phyloP scores from a whole-genome alignment of 2,797 vertebrate species.

The Danio albolineatus region DNA sequence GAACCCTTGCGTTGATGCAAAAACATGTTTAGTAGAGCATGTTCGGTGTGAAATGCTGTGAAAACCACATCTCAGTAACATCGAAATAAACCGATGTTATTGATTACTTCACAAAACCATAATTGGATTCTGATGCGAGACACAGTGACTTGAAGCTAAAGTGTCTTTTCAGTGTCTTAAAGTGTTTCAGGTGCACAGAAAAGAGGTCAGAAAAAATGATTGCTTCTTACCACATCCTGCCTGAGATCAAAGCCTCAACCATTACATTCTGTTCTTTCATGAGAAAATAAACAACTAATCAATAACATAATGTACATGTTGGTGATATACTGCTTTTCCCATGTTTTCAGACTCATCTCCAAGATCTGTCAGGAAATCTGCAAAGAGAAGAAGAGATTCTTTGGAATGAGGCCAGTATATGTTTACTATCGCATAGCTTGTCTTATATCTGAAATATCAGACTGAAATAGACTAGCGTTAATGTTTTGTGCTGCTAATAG shows the following conservation, averaged over 20 bases:
- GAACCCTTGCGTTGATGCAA: slow-evolving; percentile 47
- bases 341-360: slow-evolving; percentile 81
- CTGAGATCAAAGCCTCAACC: not conserved
- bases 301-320: too few species aligned
- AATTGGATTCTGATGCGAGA: not conserved
- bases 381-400: slow-evolving; percentile 84
- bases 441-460: not conserved
- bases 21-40: slow-evolving; percentile 1
- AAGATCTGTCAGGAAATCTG: slow-evolving; percentile 90
- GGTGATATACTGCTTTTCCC: slow-evolving; percentile 13
- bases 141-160: slow-evolving; percentile 7
- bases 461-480: too few species aligned
- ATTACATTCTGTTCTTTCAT: not conserved
- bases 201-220: slow-evolving; percentile 5
- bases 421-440: not conserved
- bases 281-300: too few species aligned
- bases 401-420: slow-evolving; percentile 77
- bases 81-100: not conserved
- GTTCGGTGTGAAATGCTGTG: slow-evolving; percentile 11
- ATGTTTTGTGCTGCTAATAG: not conserved
- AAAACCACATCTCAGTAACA: slow-evolving; percentile 33
- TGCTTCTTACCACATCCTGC: slow-evolving; percentile 61
- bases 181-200: slow-evolving; percentile 6
- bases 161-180: not conserved
- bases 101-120: not conserved